Evolutionary conservation across 2,888 invertebrate genomes (phyloP), one percentile per base, ranked within the genome.

Genomic region (Coremacera marginata): DNA sequence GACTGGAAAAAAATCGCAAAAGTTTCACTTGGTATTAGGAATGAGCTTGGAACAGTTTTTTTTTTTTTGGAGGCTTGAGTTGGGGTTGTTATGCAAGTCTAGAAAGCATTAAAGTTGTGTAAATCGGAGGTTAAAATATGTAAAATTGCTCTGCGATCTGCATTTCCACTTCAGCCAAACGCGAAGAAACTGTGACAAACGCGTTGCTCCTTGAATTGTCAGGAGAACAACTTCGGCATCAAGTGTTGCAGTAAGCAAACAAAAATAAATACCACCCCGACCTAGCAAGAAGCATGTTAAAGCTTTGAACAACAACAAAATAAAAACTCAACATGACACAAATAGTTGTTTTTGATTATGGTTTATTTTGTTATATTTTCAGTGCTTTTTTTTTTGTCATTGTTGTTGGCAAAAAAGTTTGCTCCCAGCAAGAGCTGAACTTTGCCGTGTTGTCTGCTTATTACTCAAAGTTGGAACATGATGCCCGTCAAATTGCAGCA

Each of bases 141-240:
- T 44, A 44, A 22, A 8, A 44, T 19, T n/a, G 19, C 31, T 37
- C 37, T 31, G 19, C 49, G 63, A 70, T 55, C 37, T 57, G 57
- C 57, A 71, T 44, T 44, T 44, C 44, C 44, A 7, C 8, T 8
- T 37, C 8, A 1, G 37, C 27, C 22, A 75, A 57, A 34, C 62
- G 19, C 49, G 37, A n/a, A 44, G 82, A 83, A 82, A 84, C 83
- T 80, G 83, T 83, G 82, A 82, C 80, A 81, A 78, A 74, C 76
- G 70, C 73, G 31, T 49, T 49, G 68, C 62, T 44, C 75, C 78
- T 73, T 67, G 65, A 75, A 83, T 83, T 82, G 83, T 82, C 81
- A 81, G 82, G 80, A 83, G 83, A 83, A 82, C 82, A 81, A 67
- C 80, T 79, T 72, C 80, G n/a, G 62, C 83, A 79, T 52, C 49